Evolutionary conservation across 1,140 invertebrate species (phyloP).

Genomic region (Oryctes rhinoceros): DNA sequence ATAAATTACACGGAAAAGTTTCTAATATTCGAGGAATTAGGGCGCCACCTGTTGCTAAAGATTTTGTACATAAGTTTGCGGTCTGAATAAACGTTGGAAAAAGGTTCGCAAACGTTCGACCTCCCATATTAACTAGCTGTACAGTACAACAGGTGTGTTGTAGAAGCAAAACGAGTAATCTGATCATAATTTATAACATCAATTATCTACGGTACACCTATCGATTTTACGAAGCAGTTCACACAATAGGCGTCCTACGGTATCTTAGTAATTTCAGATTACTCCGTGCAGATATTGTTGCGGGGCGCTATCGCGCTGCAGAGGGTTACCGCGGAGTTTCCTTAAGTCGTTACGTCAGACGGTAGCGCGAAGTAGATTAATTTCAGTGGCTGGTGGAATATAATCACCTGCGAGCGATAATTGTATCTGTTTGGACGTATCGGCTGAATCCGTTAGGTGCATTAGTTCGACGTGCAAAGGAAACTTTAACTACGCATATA

Average conservation of each 20-base stretch:
- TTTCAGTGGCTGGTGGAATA: background rate
- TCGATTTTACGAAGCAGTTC: constrained; percentile 29
- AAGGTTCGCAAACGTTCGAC: background rate
- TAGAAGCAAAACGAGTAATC: background rate
- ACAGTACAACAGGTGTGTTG: constrained; percentile 26
- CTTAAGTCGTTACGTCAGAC: constrained; percentile 13
- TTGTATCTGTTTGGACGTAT: background rate
- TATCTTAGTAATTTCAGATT: background rate
- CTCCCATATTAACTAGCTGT: background rate
- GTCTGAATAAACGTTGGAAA: constrained; percentile 24
- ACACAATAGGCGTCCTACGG: background rate
- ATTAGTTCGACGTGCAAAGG: background rate
- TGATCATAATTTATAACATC: constrained; percentile 30
- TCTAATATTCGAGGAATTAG: background rate
- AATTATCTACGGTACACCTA: constrained; percentile 15
- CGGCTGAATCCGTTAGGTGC: background rate
- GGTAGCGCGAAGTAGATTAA: constrained; percentile 10
- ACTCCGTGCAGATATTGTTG: background rate
- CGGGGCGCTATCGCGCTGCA: background rate
- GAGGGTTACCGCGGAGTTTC: background rate
- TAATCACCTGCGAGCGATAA: background rate
- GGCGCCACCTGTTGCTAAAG: constrained; percentile 26
- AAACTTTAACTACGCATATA: background rate
- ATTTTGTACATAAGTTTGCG: constrained; percentile 10
- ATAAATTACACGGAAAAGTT: constrained; percentile 7